These are phyloP conservation scores for Tautogolabrus adspersus DNA, from an alignment of 2,113 vertebrate genomes.

Conservation along the genomic window DNA sequence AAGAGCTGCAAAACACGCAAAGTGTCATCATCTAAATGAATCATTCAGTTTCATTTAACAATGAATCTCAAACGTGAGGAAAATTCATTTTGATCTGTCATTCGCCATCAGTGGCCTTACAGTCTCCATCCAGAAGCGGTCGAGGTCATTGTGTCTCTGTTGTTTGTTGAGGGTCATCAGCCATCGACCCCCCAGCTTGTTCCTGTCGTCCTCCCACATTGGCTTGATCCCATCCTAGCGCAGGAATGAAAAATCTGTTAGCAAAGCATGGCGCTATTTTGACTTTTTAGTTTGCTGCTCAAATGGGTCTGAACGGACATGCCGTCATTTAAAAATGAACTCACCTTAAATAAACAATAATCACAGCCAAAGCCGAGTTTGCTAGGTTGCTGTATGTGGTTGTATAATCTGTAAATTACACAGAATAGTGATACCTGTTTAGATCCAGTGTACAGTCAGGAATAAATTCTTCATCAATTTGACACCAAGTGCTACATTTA, in stretches of 20 bases:
- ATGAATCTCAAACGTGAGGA: neutral
- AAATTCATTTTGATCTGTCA: neutral
- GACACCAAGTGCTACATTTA: neutral
- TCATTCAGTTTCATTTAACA: neutral
- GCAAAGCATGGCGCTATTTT: too few species aligned
- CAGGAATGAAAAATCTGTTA: conserved; percentile 2
- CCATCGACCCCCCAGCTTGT: conserved; percentile 87
- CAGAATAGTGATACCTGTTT: neutral
- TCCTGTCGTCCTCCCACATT: conserved; percentile 89
- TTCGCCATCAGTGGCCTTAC: conserved; percentile 52
- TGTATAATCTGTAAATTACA: conserved; percentile 84
- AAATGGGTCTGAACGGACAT: neutral
- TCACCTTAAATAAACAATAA: conserved; percentile 89
- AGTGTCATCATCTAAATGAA: neutral
- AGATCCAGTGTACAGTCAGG: neutral
- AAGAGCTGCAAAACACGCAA: conserved; percentile 79
- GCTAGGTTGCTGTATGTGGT: conserved; percentile 89
- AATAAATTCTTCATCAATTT: neutral
- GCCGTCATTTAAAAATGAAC: neutral
- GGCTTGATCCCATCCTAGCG: conserved; percentile 87
- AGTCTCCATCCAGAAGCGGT: conserved; percentile 88
- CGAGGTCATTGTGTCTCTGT: conserved; percentile 87
- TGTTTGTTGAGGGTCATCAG: conserved; percentile 87
- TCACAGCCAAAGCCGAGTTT: conserved; percentile 86
- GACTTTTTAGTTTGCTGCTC: neutral